Evolutionary conservation across 2,888 invertebrate genomes (phyloP).

Genomic region (Eupithecia tripunctaria): DNA sequence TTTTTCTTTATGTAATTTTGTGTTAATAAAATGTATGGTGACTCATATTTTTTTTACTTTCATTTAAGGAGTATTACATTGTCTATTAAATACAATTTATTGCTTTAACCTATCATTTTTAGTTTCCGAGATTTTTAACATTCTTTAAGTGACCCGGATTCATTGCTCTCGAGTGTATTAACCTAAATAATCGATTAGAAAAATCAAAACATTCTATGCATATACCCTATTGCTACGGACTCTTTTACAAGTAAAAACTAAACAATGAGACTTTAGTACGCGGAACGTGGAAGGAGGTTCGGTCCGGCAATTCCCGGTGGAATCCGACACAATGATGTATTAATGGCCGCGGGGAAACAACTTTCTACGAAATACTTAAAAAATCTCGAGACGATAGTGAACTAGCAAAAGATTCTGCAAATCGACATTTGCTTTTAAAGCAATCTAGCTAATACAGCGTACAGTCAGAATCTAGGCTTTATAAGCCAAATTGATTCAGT

Average conservation of each 20-base stretch:
- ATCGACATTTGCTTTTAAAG: neutral
- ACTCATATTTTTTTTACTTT: too few species aligned
- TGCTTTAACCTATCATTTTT: too few species aligned
- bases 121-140: too few species aligned
- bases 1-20: too few species aligned
- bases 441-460: too few species aligned
- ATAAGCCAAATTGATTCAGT: neutral
- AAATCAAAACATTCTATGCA: too few species aligned
- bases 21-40: too few species aligned
- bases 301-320: slow-evolving; percentile 36
- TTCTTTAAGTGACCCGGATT: too few species aligned
- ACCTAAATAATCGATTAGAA: too few species aligned
- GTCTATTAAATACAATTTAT: too few species aligned
- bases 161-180: too few species aligned
- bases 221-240: neutral
- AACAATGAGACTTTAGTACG: slow-evolving; percentile 17
- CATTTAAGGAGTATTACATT: too few species aligned
- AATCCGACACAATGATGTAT: slow-evolving; percentile 70
- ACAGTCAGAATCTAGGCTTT: neutral
- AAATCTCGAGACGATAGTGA: slow-evolving; percentile 13
- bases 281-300: slow-evolving; percentile 27
- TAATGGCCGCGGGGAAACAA: slow-evolving; percentile 50
- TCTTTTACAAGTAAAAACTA: slow-evolving; percentile 11
- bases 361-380: slow-evolving; percentile 22
- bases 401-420: neutral